Conservation (phyloP, 2,797 vertebrate genomes). For the Phrynocephalus forsythii region DNA sequence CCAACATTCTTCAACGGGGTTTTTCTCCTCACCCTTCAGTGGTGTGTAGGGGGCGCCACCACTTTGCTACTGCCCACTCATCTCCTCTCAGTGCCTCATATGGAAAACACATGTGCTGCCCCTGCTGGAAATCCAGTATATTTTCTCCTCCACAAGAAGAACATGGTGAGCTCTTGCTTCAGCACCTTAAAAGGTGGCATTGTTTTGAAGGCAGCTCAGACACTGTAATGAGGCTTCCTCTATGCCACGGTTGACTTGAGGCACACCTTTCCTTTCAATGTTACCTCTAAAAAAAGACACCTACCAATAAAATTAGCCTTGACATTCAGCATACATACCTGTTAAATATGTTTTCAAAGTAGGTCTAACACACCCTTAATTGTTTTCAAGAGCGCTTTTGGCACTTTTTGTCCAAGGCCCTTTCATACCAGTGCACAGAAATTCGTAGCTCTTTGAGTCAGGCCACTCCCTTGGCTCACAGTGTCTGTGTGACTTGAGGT, state of each 20-base stretch:
- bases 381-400: conserved; percentile 57
- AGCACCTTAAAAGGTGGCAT: conserved; percentile 33
- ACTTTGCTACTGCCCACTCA: too few species aligned
- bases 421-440: conserved; percentile 61
- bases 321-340: conserved; percentile 52
- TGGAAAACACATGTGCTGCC: too few species aligned
- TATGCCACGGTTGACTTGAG: conserved; percentile 23
- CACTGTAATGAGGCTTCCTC: conserved; percentile 16
- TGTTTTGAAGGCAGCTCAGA: conserved; percentile 29
- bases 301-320: conserved; percentile 62
- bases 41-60: too few species aligned
- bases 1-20: too few species aligned
- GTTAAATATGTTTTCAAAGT: conserved; percentile 64
- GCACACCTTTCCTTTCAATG: conserved; percentile 45
- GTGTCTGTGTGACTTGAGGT: not conserved
- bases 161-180: conserved; percentile 24
- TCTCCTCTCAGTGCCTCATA: too few species aligned
- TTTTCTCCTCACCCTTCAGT: too few species aligned
- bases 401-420: conserved; percentile 29
- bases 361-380: conserved; percentile 60
- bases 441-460: conserved; percentile 46
- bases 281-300: conserved; percentile 38
- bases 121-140: too few species aligned
- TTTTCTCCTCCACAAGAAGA: not conserved
- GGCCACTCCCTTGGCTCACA: conserved; percentile 18